Conservation (phyloP, 1,140 invertebrate species). For the Araneus ventricosus region DNA sequence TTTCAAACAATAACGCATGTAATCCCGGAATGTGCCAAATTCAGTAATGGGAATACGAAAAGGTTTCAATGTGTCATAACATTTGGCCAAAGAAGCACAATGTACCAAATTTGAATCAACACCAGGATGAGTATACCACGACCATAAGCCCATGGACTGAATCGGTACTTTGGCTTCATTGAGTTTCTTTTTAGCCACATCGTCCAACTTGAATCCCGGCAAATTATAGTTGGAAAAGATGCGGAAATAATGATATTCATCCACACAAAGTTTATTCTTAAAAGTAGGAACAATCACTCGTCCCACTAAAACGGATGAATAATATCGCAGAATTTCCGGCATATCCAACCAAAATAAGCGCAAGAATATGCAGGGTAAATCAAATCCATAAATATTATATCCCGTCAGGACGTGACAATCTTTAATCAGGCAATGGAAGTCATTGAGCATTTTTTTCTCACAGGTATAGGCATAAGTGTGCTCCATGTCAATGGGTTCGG, state of each 20-base stretch:
- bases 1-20: slow-evolving; percentile 38
- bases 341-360: background rate
- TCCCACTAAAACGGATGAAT: background rate
- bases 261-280: slow-evolving; percentile 33
- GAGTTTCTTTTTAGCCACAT: slow-evolving; percentile 44
- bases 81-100: background rate
- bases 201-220: slow-evolving; percentile 55
- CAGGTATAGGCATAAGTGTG: background rate
- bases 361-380: slow-evolving; percentile 37
- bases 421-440: slow-evolving; percentile 4
- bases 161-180: slow-evolving; percentile 24
- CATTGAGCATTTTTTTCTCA: slow-evolving; percentile 16
- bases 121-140: background rate
- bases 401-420: slow-evolving; percentile 32
- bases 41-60: background rate
- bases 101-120: background rate
- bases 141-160: slow-evolving; percentile 9
- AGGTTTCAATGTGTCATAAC: background rate
- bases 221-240: slow-evolving; percentile 49
- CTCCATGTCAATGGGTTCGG: background rate
- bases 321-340: background rate
- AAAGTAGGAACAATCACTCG: background rate
- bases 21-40: slow-evolving; percentile 49
- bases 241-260: slow-evolving; percentile 49
- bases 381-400: slow-evolving; percentile 55